A percentile compares a stretch with the other conserved stretches of the same genome.
Conservation (phyloP, 2,113 vertebrate species). For the human (Homo sapiens) region DNA sequence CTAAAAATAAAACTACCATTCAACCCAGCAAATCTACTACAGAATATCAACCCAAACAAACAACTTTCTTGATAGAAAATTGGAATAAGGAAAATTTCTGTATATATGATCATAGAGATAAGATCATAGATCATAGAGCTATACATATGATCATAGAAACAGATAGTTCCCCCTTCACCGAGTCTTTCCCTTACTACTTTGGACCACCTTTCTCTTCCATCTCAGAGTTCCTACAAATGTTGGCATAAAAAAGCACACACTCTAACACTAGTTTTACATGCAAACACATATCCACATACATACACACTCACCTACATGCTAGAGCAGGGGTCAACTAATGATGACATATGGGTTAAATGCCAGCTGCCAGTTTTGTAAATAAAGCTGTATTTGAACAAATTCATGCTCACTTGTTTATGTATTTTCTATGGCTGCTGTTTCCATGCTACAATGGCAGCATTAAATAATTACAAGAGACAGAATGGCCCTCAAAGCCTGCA, state of each 20-base stretch:
- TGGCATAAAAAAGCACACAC: background rate
- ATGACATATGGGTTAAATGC: background rate
- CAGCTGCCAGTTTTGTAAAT: background rate
- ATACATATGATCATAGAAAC: background rate
- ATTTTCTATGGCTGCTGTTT: background rate
- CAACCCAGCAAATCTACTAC: no score
- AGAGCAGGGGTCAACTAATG: background rate
- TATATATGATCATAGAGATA: background rate
- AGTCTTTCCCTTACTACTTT: background rate
- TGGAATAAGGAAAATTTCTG: background rate
- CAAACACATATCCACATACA: background rate
- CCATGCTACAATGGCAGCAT: background rate
- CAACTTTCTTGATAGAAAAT: background rate
- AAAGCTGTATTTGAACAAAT: slow-evolving; percentile 39
- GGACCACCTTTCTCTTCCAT: background rate
- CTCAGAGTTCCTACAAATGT: background rate
- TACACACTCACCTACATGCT: background rate
- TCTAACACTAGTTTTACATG: background rate
- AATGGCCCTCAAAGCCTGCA: background rate
- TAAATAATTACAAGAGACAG: background rate
- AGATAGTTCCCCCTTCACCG: background rate
- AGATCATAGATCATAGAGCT: background rate
- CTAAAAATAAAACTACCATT: no score
- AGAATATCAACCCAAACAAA: no score
- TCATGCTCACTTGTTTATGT: background rate